Percentiles rank a stretch among this genome's conserved stretches.
phyloP scores from a whole-genome alignment of 2,888 invertebrate species.

The Drosophila basisetae region DNA sequence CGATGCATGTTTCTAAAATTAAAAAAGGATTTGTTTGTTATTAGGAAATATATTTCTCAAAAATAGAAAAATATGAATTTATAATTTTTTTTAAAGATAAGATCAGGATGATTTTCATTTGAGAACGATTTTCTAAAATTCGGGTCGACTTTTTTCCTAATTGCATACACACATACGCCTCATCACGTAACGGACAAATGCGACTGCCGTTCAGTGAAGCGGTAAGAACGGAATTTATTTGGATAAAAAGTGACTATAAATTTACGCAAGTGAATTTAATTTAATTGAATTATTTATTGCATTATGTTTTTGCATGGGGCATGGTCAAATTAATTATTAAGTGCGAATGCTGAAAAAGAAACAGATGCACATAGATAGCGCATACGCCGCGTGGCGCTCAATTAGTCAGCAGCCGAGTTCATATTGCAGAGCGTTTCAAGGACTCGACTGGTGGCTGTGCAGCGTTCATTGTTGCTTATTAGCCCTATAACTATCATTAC shows the following conservation, averaged over 20 bases:
- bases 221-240: slow-evolving; percentile 17
- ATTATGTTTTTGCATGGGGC: slow-evolving; percentile 13
- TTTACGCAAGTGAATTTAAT: slow-evolving; percentile 37
- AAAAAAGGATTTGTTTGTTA: background rate
- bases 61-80: background rate
- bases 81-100: background rate
- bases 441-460: slow-evolving; percentile 1
- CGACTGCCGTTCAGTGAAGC: slow-evolving; percentile 13
- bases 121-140: background rate
- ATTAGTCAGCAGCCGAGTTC: slow-evolving; percentile 29
- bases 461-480: slow-evolving; percentile 27
- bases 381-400: slow-evolving; percentile 32
- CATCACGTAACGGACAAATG: background rate
- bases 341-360: background rate
- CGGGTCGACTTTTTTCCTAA: background rate
- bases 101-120: background rate
- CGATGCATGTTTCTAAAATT: background rate
- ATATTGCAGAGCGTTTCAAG: slow-evolving; percentile 24
- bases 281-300: slow-evolving; percentile 42
- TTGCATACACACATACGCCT: slow-evolving; percentile 20
- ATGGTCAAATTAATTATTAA: slow-evolving; percentile 23
- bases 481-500: slow-evolving; percentile 59
- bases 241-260: slow-evolving; percentile 44
- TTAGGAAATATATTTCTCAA: background rate
- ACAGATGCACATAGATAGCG: slow-evolving; percentile 2